Percentiles rank a stretch among this genome's conserved stretches.
Conservation (phyloP, 1,140 invertebrate species). For the Drusus annulatus region DNA sequence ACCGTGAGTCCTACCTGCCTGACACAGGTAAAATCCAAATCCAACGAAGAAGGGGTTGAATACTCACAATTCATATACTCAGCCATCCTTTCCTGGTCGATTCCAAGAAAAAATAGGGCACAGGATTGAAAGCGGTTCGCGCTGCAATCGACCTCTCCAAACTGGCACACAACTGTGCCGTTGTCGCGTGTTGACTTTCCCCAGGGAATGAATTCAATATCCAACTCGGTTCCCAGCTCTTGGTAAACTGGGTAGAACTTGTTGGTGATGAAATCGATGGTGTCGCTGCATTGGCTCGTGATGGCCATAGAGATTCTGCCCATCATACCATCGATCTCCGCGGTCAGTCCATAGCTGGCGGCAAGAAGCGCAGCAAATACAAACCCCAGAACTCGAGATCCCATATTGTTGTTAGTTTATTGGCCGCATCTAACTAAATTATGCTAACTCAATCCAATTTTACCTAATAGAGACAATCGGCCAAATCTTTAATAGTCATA, state of each 20-base stretch:
- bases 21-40: slow-evolving; percentile 36
- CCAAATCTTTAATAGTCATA: too few species aligned
- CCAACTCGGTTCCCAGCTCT: slow-evolving; percentile 61
- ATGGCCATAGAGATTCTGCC: slow-evolving; percentile 62
- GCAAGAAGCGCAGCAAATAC: not conserved
- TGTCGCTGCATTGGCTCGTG: slow-evolving; percentile 62
- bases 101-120: slow-evolving; percentile 59
- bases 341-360: not conserved
- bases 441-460: not conserved
- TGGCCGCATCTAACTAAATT: not conserved
- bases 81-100: slow-evolving; percentile 60
- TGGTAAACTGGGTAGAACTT: slow-evolving; percentile 61
- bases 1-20: slow-evolving; percentile 21
- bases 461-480: too few species aligned
- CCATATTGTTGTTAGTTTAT: not conserved
- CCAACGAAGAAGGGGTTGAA: slow-evolving; percentile 1
- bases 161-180: slow-evolving; percentile 62
- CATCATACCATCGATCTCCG: slow-evolving; percentile 48
- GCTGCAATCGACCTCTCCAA: slow-evolving; percentile 62
- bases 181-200: slow-evolving; percentile 61
- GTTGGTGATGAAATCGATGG: slow-evolving; percentile 61
- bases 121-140: slow-evolving; percentile 66
- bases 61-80: slow-evolving; percentile 50
- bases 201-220: slow-evolving; percentile 66
- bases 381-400: not conserved